Conservation (phyloP, 2,888 invertebrate species). For the Lithosia quadra region DNA sequence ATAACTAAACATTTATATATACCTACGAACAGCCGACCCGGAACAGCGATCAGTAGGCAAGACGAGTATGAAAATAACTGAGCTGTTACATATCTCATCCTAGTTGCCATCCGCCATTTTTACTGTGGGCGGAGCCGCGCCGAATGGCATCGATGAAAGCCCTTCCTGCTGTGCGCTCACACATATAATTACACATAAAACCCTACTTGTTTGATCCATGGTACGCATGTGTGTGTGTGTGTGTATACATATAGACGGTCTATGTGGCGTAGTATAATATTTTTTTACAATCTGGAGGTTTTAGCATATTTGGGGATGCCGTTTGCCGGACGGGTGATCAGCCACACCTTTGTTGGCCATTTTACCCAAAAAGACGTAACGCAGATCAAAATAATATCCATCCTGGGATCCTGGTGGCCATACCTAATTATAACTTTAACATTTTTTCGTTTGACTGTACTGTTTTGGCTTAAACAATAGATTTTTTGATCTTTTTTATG, state of each 20-base stretch:
- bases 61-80: constrained; percentile 17
- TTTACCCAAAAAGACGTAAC: too few species aligned
- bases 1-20: neutral
- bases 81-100: neutral
- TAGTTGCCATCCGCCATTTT: constrained; percentile 15
- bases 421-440: too few species aligned
- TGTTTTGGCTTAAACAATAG: too few species aligned
- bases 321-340: too few species aligned
- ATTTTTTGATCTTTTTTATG: too few species aligned
- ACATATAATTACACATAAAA: neutral
- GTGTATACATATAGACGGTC: neutral
- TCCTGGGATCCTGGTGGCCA: too few species aligned
- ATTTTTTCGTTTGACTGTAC: too few species aligned
- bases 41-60: neutral
- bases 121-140: constrained; percentile 21
- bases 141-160: constrained; percentile 48
- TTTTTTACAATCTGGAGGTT: too few species aligned
- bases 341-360: too few species aligned
- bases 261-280: too few species aligned
- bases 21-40: neutral
- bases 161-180: constrained; percentile 47
- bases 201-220: constrained; percentile 1
- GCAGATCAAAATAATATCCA: too few species aligned
- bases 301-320: too few species aligned
- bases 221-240: neutral